A percentile compares a stretch with the other conserved stretches of the same genome.
Conservation (phyloP, 2,113 vertebrate species). For the Willisornis vidua region DNA sequence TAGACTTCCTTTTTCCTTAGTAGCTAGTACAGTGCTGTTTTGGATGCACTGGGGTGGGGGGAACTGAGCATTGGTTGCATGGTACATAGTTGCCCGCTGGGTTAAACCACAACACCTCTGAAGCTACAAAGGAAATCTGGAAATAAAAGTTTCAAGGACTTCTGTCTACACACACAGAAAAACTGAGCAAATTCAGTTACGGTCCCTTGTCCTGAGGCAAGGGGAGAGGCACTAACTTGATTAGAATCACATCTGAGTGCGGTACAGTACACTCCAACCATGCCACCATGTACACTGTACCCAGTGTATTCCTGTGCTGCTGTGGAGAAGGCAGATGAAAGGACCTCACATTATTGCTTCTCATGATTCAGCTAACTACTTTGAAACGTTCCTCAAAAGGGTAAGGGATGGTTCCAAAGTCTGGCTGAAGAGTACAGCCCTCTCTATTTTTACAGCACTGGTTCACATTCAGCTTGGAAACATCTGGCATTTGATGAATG, state of each 20-base stretch:
- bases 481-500: background rate
- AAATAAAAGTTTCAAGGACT: background rate
- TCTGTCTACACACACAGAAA: background rate
- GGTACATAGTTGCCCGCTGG: too few relatives aligned
- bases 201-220: background rate
- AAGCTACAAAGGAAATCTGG: background rate
- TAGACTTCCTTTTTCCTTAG: background rate
- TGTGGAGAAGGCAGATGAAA: background rate
- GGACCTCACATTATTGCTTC: background rate
- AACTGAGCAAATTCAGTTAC: background rate
- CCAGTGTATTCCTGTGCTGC: background rate
- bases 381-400: background rate
- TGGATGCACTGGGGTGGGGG: background rate
- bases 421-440: background rate
- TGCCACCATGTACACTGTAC: fast-evolving
- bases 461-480: background rate
- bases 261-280: background rate
- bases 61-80: background rate
- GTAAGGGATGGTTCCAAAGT: background rate
- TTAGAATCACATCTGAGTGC: background rate
- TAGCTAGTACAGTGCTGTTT: background rate
- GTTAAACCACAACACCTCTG: background rate
- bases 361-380: background rate
- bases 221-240: background rate
- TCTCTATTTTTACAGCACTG: background rate